Evolutionary conservation across 2,888 invertebrate species (phyloP), one percentile per base, ranked within the genome.

Genomic region (Pandemis corylana): DNA sequence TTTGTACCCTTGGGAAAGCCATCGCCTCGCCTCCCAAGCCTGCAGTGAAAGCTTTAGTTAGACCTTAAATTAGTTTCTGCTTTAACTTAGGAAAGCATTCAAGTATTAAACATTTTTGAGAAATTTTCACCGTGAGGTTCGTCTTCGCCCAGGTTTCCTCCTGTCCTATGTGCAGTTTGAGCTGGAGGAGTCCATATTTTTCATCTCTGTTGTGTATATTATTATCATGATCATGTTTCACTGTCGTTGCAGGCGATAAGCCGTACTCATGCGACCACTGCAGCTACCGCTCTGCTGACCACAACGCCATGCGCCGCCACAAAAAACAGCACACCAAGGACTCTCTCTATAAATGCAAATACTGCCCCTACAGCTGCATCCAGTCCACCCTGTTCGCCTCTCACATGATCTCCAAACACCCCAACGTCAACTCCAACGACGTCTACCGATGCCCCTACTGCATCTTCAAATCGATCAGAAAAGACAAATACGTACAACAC

Each of bases 261-360:
- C 97, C 97, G 0, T 97, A 97, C 88, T 95, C 96, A 56, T 98
- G 98, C 85, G 95, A 96, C 51, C 89, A 95, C 67, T 98, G 98
- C 87, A 92, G 93, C 5, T 97, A 97, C 86, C 92, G 96, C 59
- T 96, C 97, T 5, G 95, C 96, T 3, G 98, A 98, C 86, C 97
- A 97, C 89, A 98, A 98, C 87, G 96, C 97, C 0, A 93, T 98
- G 78, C 94, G 98, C 41, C 95, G 98, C 2, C 98, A 98, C 89
- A 96, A 96, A 81, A 96, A 96, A 90, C 94, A 96, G 12, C 98
- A 98, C 87, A 95, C 96, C 7, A 97, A 97, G 15, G 95, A 96
- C 67, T 96, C 96, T 81, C 96, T 96, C 0, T 98, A 98, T 89
- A 96, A 96, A 79, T 98, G 98, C 84, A 96, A 96, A 64, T 96